These are phyloP conservation scores for Zoanthus gigantus DNA, from an alignment of 92 coral and sea anemone species.

Conservation along the genomic window DNA sequence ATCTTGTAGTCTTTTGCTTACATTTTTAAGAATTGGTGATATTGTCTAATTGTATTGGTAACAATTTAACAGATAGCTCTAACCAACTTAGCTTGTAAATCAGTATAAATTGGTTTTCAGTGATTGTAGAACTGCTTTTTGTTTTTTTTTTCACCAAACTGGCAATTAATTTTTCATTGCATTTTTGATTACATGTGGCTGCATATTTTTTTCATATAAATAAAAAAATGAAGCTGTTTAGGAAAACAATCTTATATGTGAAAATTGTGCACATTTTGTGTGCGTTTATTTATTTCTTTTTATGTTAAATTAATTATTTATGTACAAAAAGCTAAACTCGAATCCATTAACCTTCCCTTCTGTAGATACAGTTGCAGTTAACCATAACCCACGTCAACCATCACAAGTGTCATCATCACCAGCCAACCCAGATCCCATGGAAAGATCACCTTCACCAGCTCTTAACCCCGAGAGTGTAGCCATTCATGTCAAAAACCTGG, in stretches of 20 bases:
- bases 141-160: background rate
- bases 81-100: background rate
- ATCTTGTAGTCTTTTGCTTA: background rate
- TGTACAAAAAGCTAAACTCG: background rate
- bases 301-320: background rate
- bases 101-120: background rate
- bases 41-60: background rate
- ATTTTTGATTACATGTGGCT: background rate
- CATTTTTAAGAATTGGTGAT: background rate
- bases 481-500: constrained; percentile 87
- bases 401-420: constrained; percentile 34
- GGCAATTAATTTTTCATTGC: no score
- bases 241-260: background rate
- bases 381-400: constrained; percentile 42
- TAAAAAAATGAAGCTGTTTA: constrained; percentile 28
- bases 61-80: no score
- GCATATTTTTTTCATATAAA: background rate
- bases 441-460: constrained; percentile 86
- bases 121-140: background rate
- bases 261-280: background rate
- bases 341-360: background rate
- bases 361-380: constrained; percentile 11
- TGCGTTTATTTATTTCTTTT: background rate
- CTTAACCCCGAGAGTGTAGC: constrained; percentile 74
- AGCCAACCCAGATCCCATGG: constrained; percentile 63